Evolutionary conservation across 2,888 invertebrate species (phyloP).

Genomic region (Rotaria socialis): DNA sequence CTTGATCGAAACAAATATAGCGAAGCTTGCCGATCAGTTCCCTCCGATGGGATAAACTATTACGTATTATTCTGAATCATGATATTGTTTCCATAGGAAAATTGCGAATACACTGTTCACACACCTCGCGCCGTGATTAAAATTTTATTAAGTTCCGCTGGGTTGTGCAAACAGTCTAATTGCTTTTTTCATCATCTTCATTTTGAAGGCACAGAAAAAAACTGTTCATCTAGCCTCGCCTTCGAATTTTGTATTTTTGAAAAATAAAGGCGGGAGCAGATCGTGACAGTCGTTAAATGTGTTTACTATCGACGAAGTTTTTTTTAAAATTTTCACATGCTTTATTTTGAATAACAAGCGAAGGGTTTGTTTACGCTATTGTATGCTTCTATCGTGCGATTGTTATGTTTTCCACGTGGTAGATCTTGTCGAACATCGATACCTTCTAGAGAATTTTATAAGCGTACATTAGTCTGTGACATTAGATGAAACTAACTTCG

Average conservation of each 20-base stretch:
- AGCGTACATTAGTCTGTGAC: conserved; percentile 67
- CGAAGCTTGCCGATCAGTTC: conserved; percentile 6
- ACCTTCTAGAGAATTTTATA: conserved; percentile 69
- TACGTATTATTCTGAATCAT: too few relatives aligned
- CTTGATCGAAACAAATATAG: not conserved
- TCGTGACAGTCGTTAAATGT: conserved; percentile 6
- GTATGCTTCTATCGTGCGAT: conserved; percentile 18
- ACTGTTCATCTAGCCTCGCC: conserved; percentile 32
- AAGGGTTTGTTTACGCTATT: too few relatives aligned
- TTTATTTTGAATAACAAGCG: not conserved
- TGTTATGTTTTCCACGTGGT: conserved; percentile 40
- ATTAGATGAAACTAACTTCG: conserved; percentile 81
- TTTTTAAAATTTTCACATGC: not conserved
- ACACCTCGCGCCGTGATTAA: conserved; percentile 5
- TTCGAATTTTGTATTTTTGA: not conserved
- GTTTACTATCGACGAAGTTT: not conserved
- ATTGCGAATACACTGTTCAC: conserved; percentile 11
- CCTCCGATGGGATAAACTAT: not conserved
- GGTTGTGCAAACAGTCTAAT: conserved; percentile 29
- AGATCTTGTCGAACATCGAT: conserved; percentile 54
- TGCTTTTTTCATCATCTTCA: not conserved
- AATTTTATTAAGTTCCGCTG: not conserved
- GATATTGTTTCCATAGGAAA: not conserved
- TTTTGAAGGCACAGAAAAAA: not conserved
- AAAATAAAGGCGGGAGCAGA: conserved; percentile 12